Percentiles rank a stretch among this genome's conserved stretches.
Evolutionary conservation across 2,113 vertebrate species (phyloP).

Genomic region (Symphodus melops): DNA sequence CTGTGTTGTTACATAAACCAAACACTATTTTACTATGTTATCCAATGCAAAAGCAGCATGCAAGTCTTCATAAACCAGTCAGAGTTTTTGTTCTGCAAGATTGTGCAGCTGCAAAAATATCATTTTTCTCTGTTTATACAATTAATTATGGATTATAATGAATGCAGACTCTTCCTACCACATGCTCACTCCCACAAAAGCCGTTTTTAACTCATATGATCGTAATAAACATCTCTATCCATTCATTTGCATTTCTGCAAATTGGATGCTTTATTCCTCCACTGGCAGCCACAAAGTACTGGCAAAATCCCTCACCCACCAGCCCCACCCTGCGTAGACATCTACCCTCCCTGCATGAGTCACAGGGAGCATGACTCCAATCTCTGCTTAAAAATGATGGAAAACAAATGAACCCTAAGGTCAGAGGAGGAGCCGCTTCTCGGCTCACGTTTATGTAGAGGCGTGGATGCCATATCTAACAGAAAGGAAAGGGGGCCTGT

Average conservation of each 20-base stretch:
- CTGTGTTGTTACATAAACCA: conserved; percentile 22
- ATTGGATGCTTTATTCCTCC: conserved; percentile 66
- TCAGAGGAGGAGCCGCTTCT: conserved; percentile 55
- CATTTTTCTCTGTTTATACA: conserved; percentile 1
- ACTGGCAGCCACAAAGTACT: conserved; percentile 50
- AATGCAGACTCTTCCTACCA: conserved; percentile 6
- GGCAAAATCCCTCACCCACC: conserved; percentile 57
- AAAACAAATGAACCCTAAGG: conserved; percentile 71
- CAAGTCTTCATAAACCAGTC: background rate
- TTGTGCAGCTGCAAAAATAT: conserved; percentile 34
- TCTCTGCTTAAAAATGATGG: conserved; percentile 63
- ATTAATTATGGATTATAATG: conserved; percentile 1
- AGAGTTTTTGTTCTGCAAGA: background rate
- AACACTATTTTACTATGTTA: conserved; percentile 9
- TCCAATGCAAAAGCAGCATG: conserved; percentile 9
- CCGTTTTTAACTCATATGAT: conserved; percentile 43
- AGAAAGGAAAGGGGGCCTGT: conserved; percentile 30
- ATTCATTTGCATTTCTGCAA: conserved; percentile 59
- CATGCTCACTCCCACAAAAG: background rate
- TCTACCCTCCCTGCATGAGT: conserved; percentile 74
- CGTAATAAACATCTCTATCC: conserved; percentile 38
- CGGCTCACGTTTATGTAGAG: conserved; percentile 58
- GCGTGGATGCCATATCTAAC: conserved; percentile 47
- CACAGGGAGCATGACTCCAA: conserved; percentile 69
- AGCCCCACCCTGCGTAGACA: conserved; percentile 59